A percentile compares a stretch with the other conserved stretches of the same genome.
These are phyloP conservation scores for Hipposideros armiger DNA, from an alignment of 2,113 vertebrate species.

Conservation along the genomic window DNA sequence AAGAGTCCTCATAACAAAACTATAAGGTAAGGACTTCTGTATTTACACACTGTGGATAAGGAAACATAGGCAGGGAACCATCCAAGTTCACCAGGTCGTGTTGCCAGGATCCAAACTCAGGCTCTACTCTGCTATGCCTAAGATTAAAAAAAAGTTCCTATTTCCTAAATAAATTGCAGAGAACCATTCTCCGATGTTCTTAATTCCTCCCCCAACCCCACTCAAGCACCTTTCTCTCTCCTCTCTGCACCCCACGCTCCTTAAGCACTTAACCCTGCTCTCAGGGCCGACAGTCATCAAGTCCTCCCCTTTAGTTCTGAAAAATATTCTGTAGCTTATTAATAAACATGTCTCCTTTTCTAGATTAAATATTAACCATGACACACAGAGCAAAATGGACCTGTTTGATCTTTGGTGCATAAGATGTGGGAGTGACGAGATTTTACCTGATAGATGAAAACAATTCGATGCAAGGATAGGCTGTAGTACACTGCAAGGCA, in stretches of 20 bases:
- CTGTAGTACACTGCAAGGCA: not conserved
- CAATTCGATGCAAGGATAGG: not conserved
- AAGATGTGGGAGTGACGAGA: not conserved
- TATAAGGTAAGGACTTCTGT: fast-evolving
- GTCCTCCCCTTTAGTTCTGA: not conserved
- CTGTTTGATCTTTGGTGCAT: not conserved
- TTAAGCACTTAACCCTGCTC: not conserved
- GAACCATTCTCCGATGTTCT: not conserved
- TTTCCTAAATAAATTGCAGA: not conserved
- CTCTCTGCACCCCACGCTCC: not conserved
- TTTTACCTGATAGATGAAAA: not conserved
- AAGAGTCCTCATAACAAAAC: not conserved
- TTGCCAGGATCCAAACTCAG: not conserved
- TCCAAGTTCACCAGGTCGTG: too few relatives aligned
- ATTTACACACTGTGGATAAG: fast-evolving
- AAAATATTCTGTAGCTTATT: not conserved
- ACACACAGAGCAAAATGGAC: conserved; percentile 1
- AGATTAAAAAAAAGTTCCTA: not conserved
- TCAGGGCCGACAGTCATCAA: not conserved
- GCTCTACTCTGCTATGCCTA: not conserved
- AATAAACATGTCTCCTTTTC: conserved; percentile 12
- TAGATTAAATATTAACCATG: conserved; percentile 16
- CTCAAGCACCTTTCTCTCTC: not conserved
- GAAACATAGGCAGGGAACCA: not conserved
- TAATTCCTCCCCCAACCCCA: fast-evolving